phyloP scores from a whole-genome alignment of 1,140 invertebrate genomes.

The Cataglyphis hispanica region DNA sequence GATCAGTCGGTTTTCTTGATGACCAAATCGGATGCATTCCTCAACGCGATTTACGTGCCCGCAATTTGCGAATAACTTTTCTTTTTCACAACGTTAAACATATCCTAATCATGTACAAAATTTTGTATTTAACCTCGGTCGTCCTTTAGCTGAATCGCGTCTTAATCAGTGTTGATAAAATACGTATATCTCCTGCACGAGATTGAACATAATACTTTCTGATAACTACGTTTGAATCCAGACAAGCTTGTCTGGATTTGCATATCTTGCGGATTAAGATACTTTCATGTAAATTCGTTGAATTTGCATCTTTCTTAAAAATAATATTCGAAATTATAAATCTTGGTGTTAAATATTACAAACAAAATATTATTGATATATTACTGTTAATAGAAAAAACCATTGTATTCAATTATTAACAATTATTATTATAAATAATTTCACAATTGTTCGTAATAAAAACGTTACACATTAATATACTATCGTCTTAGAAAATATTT shows the following conservation, averaged over 20 bases:
- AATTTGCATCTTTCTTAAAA: not conserved
- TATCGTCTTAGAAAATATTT: not conserved
- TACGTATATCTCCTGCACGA: conserved; percentile 11
- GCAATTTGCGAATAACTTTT: not conserved
- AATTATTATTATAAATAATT: not conserved
- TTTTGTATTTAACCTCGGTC: conserved; percentile 41
- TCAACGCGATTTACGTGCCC: not conserved
- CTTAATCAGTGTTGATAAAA: conserved; percentile 31
- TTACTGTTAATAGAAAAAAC: not conserved
- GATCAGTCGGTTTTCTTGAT: conserved; percentile 6
- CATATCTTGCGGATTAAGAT: not conserved
- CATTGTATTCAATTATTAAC: not conserved
- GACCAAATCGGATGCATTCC: conserved; percentile 55
- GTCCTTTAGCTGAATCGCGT: conserved; percentile 9
- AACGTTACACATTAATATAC: not conserved
- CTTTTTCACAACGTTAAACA: not conserved
- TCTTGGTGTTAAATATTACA: not conserved
- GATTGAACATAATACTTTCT: not conserved
- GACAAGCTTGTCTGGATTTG: not conserved
- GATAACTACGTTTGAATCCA: not conserved
- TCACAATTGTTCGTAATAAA: not conserved
- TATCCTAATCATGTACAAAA: not conserved
- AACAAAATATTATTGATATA: not conserved
- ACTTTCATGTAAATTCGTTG: not conserved
- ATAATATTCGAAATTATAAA: not conserved